Evolutionary conservation across 2,113 vertebrate species (phyloP), one percentile per base, ranked within the genome.

Genomic region (Chloebia gouldiae): DNA sequence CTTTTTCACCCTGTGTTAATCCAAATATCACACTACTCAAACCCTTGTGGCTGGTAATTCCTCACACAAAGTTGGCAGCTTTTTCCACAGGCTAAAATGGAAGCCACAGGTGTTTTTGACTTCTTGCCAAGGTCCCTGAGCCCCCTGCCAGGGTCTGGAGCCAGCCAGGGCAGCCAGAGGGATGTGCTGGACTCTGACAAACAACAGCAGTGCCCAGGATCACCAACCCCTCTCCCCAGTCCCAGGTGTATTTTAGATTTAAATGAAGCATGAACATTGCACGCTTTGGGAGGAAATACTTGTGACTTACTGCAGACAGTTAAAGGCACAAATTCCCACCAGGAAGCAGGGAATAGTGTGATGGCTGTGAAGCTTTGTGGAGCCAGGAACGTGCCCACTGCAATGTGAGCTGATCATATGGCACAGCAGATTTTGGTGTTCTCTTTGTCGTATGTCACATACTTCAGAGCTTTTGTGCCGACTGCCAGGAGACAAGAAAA

Each of bases 381-480:
- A 59, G 79, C 73, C 78, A 73, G 84, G 90, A 76, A 59, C 42
- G 23, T 51, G 79, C 92, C 85, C 81, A 27, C 49, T 53, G 79
- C 81, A 59, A 35, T 10, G 44, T 2, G 68, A 97, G 86, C 92
- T 11, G 85, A 54, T 96, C 93, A 68, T 51, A 92, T 28, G 88
- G 93, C 85, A 66, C 56, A 44, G 86, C 92, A 94, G 94, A 91
- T 94, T 89, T 47, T 59, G 86, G 93, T 83, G 88, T 79, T 90
- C 88, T 77, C 92, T 88, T 84, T 89, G 85, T 82, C 18, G 1
- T 82, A 11, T 81, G 86, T 81, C 93, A 91, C 6, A 25, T 54
- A 79, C 78, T 77, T 64, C 88, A 61, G 80, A 88, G 90, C 66
- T 71, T 79, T 68, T 33, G 50, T 90, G 75, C 85, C 12, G 17